Percentiles rank a stretch among this genome's conserved stretches.
These are phyloP conservation scores for Phenganax stokvisi DNA, from an alignment of 92 coral and sea anemone genomes.

Conservation along the genomic window DNA sequence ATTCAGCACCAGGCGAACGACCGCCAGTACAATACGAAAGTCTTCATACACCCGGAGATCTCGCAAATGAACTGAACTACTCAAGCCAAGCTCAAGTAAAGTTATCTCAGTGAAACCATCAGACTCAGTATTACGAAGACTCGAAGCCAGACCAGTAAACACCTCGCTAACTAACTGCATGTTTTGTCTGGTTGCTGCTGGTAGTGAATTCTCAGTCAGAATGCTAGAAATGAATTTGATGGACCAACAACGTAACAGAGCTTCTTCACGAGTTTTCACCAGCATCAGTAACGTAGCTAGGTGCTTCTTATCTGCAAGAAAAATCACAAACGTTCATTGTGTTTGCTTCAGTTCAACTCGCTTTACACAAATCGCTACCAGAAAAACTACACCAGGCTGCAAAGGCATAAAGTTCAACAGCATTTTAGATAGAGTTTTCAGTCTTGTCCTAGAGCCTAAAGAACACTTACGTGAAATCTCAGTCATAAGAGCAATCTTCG, in stretches of 20 bases:
- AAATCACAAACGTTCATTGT: background rate
- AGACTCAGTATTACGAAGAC: constrained; percentile 53
- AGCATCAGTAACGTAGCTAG: constrained; percentile 63
- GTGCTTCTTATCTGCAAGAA: constrained; percentile 58
- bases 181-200: constrained; percentile 60
- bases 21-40: constrained; percentile 77
- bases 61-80: constrained; percentile 8
- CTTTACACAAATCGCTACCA: no score
- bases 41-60: constrained; percentile 62
- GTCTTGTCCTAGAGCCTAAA: background rate
- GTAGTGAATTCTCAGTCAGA: constrained; percentile 61
- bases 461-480: constrained; percentile 66
- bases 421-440: background rate
- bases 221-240: constrained; percentile 63
- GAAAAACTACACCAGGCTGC: no score
- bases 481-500: constrained; percentile 65
- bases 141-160: constrained; percentile 64
- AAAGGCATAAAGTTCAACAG: background rate
- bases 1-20: constrained; percentile 51
- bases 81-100: constrained; percentile 29
- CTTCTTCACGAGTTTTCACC: constrained; percentile 52
- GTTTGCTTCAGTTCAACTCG: background rate
- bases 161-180: constrained; percentile 67
- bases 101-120: constrained; percentile 42
- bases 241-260: constrained; percentile 57